Percentiles rank a stretch among this genome's conserved stretches.
Evolutionary conservation across 1,140 invertebrate species (phyloP).

Genomic region (Zeugodacus cucurbitae): DNA sequence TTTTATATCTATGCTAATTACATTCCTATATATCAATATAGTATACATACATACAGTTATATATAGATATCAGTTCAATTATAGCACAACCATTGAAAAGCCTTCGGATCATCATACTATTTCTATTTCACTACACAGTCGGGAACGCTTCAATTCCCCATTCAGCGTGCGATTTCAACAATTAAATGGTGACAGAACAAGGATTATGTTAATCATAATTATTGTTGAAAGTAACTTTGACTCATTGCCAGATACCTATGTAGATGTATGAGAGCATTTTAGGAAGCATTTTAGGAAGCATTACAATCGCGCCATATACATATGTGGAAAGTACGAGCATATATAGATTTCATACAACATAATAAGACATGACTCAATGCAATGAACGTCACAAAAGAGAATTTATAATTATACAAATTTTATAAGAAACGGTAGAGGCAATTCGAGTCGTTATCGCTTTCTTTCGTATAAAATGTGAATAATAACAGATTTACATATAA

Average conservation of each 20-base stretch:
- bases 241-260: not conserved
- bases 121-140: not conserved
- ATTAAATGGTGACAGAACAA: slow-evolving; percentile 26
- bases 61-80: too few species aligned
- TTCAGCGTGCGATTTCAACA: not conserved
- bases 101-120: not conserved
- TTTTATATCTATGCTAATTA: too few species aligned
- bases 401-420: not conserved
- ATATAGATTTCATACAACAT: not conserved
- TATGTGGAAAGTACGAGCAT: not conserved
- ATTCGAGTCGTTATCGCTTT: not conserved
- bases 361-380: not conserved
- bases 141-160: not conserved
- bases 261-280: not conserved
- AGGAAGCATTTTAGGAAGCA: not conserved
- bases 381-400: not conserved
- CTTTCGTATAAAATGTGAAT: not conserved
- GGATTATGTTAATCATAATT: not conserved
- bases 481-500: not conserved
- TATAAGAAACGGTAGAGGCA: not conserved
- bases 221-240: not conserved
- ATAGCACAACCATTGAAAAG: too few species aligned
- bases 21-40: too few species aligned
- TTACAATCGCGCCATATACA: not conserved
- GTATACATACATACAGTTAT: too few species aligned